Conservation (phyloP, 2,888 invertebrate genomes). For the Diachrysia chrysitis region DNA sequence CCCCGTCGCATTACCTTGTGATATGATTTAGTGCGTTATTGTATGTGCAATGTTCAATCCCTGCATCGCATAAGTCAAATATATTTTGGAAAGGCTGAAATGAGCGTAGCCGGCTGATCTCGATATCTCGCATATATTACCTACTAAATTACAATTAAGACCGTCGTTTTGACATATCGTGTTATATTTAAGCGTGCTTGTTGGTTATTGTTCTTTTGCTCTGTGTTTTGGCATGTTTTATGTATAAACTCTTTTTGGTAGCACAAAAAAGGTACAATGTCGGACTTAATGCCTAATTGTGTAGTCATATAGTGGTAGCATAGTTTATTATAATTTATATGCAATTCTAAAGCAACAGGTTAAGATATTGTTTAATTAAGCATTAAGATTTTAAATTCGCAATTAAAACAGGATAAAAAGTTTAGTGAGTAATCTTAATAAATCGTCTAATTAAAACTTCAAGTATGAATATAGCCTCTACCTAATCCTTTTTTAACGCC, state of each 20-base stretch:
- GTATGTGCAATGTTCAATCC: slow-evolving; percentile 69
- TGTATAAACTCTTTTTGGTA: slow-evolving; percentile 25
- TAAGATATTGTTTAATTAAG: neutral
- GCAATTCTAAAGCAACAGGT: neutral
- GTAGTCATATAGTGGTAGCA: too few species aligned
- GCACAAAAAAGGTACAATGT: too few species aligned
- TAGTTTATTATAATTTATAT: slow-evolving; percentile 5
- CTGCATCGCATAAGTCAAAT: slow-evolving; percentile 74
- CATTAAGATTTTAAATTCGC: slow-evolving; percentile 7
- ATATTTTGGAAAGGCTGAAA: slow-evolving; percentile 74
- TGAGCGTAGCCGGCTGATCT: slow-evolving; percentile 75
- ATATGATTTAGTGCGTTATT: slow-evolving; percentile 86
- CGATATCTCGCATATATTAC: slow-evolving; percentile 72
- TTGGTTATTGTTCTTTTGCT: slow-evolving; percentile 49
- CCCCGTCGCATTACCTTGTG: slow-evolving; percentile 82
- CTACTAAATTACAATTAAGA: slow-evolving; percentile 83
- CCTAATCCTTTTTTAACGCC: slow-evolving; percentile 68
- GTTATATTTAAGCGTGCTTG: slow-evolving; percentile 62
- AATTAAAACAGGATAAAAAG: slow-evolving; percentile 12
- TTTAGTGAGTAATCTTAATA: slow-evolving; percentile 22
- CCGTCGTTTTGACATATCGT: slow-evolving; percentile 71
- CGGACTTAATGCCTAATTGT: too few species aligned
- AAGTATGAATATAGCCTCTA: slow-evolving; percentile 56
- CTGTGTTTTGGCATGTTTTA: slow-evolving; percentile 59
- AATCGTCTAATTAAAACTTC: slow-evolving; percentile 58